phyloP scores from a whole-genome alignment of 2,888 invertebrate species.

The Drosophila mimica region DNA sequence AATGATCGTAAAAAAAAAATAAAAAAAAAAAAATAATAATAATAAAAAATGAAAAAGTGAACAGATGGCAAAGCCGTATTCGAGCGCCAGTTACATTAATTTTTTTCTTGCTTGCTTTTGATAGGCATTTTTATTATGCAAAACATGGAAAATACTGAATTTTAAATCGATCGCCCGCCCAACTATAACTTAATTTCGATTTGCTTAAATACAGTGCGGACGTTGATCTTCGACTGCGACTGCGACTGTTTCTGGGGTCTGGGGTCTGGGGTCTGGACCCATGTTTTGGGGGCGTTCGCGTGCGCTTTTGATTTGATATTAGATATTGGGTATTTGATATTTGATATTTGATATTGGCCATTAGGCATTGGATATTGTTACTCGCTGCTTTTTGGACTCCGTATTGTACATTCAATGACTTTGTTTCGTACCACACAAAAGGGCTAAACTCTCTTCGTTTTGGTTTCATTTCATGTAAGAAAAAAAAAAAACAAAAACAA shows the following conservation, averaged over 20 bases:
- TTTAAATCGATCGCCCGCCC: constrained; percentile 58
- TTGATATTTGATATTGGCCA: constrained; percentile 3
- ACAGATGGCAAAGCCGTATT: constrained; percentile 62
- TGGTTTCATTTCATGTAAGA: constrained; percentile 37
- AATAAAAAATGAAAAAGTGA: constrained; percentile 31
- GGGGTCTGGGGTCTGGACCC: constrained; percentile 27
- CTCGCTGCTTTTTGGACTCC: constrained; percentile 5
- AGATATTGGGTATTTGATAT: constrained; percentile 4
- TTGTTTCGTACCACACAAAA: constrained; percentile 61
- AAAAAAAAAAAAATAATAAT: constrained; percentile 9
- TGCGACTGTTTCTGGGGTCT: constrained; percentile 26
- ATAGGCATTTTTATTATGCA: constrained; percentile 80
- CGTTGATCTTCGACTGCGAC: constrained; percentile 56
- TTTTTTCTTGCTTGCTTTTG: constrained; percentile 47
- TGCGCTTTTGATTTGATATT: constrained; percentile 31
- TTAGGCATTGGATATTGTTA: constrained; percentile 25
- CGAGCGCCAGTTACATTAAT: constrained; percentile 75
- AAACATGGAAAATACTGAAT: constrained; percentile 80
- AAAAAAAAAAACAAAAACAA: constrained; percentile 7
- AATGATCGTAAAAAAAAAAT: constrained; percentile 30
- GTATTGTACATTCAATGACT: constrained; percentile 50
- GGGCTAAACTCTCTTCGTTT: constrained; percentile 59
- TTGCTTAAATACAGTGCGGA: constrained; percentile 57
- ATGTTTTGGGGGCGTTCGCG: constrained; percentile 46
- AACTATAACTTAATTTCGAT: constrained; percentile 65